Base-by-base conservation (phyloP, 2,797 vertebrate genomes). In the Melanotaenia trifasciata region DNA sequence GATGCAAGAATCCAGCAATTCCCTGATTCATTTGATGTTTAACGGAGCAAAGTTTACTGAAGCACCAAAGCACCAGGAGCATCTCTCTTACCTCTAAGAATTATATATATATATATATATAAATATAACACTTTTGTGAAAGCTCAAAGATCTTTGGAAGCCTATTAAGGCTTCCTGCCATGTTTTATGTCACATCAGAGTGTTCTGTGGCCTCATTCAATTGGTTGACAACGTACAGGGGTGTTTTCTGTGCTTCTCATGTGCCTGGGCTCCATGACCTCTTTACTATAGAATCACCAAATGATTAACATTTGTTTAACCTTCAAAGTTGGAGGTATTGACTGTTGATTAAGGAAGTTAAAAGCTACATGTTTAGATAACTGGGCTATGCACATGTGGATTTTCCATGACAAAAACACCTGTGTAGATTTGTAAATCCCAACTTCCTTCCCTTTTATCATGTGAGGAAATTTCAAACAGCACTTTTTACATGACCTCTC, bases 1-100 rank as follows among this genome's bases (percentile, higher is more conserved):
- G 89, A 89, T 87, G 89, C 75, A 91, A 91, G 74, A 78, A 78
- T 71, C 45, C 60, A 86, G 89, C 87, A 90, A 89, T 75, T 74
- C 62, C 58, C 47, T 26, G 7, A 80, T 78, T 78, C 71, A 83
- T 83, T 76, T 81, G 80, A 83, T 84, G 67, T 81, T 74, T 70
- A 72, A 82, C 72, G 38, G 77, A 67, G 71, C 47, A 11, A 73
- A 60, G 70, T 84, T 84, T 84, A 70, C 68, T 28, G 43, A 72
- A 45, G 69, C 71, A 65, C 58, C 56, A 35, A 22, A 68, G 61
- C 38, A 50, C 57, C 32, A 36, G 68, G 20, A 32, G 72, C 1
- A 50, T n/a, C 0, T 74, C 70, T 13, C 73, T 7, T 66, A 16
- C 62, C 79, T 67, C 70, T 30, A 76, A 30, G 67, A 67, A 74